Evolutionary conservation across 2,113 vertebrate genomes (phyloP).

Genomic region (Crocuta crocuta): DNA sequence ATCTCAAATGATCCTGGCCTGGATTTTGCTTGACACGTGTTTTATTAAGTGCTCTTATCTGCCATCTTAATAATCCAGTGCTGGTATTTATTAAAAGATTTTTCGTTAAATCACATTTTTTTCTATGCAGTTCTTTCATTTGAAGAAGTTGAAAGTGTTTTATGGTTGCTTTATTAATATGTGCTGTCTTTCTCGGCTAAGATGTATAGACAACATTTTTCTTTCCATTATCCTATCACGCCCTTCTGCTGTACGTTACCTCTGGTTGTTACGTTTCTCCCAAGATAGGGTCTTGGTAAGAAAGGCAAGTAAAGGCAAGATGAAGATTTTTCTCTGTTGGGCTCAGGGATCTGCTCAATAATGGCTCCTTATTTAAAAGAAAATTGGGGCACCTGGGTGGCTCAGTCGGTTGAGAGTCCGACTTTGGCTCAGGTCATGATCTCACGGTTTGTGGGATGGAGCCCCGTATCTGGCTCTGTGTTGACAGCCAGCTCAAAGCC

Average conservation of each 20-base stretch:
- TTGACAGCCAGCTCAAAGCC: too few species aligned
- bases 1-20: conserved; percentile 65
- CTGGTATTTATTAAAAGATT: conserved; percentile 60
- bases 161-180: neutral
- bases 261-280: neutral
- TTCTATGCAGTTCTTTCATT: conserved; percentile 24
- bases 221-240: neutral
- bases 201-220: neutral
- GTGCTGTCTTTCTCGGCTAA: neutral
- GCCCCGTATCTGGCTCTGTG: too few species aligned
- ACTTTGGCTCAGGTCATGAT: too few species aligned
- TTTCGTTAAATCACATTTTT: conserved; percentile 59
- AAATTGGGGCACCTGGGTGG: neutral
- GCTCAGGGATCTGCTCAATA: neutral
- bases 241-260: neutral
- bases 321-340: neutral
- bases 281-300: neutral
- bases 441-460: too few species aligned
- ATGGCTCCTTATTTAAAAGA: neutral
- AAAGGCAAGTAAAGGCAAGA: neutral
- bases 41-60: conserved; percentile 76
- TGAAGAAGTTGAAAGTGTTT: conserved; percentile 37
- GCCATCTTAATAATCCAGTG: conserved; percentile 54
- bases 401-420: too few species aligned
- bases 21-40: conserved; percentile 70